Evolutionary conservation across 2,888 invertebrate species (phyloP).

Genomic region (Eudemis profundana): DNA sequence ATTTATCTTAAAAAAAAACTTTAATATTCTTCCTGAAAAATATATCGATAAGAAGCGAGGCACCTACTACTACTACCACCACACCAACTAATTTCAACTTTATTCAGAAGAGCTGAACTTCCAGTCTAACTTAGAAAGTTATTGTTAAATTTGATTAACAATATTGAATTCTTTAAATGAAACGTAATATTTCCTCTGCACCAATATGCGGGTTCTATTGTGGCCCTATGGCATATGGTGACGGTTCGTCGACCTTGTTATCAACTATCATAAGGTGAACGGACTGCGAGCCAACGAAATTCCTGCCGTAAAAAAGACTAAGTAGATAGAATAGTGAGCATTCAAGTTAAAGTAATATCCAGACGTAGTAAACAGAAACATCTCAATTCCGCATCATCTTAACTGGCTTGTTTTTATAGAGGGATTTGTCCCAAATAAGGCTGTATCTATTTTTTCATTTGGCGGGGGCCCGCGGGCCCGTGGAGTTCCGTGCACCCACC

Average conservation of each 20-base stretch:
- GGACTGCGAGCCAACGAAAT: slow-evolving; percentile 18
- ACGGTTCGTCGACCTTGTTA: slow-evolving; percentile 26
- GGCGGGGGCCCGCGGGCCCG: slow-evolving; percentile 62
- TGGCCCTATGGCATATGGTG: background rate
- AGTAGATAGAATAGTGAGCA: slow-evolving; percentile 23
- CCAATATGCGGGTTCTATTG: slow-evolving; percentile 2
- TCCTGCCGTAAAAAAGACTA: background rate
- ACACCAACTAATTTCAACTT: background rate
- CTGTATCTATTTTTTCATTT: slow-evolving; percentile 78
- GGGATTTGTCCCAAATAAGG: slow-evolving; percentile 75
- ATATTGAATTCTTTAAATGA: background rate
- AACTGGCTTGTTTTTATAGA: slow-evolving; percentile 70
- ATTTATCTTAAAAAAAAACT: slow-evolving; percentile 5
- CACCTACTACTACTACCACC: background rate
- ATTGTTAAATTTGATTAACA: background rate
- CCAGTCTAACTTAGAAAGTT: no score
- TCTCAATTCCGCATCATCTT: slow-evolving; percentile 54
- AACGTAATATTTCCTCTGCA: background rate
- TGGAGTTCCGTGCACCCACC: slow-evolving; percentile 77
- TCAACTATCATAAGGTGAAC: slow-evolving; percentile 15
- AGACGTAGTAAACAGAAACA: slow-evolving; percentile 45
- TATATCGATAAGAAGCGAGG: background rate
- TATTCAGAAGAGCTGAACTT: no score
- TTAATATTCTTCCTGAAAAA: background rate
- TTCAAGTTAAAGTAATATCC: slow-evolving; percentile 33